Base-by-base conservation (phyloP, 2,797 vertebrate genomes). In the Coracias cyanogaster region DNA sequence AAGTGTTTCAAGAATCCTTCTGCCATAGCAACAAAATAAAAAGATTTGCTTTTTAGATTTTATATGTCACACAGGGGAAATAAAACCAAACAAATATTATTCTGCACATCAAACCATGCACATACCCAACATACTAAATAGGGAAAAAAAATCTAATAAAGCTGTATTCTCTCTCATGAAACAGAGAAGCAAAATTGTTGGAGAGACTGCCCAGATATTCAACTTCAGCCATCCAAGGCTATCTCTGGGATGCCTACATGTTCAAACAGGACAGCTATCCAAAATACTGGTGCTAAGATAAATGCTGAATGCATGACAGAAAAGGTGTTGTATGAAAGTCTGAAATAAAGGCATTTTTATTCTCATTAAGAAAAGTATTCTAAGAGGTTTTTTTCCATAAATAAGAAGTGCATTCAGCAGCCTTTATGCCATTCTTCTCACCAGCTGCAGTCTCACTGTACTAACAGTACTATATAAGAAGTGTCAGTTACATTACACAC, bases 11-110 rank as follows among this genome's bases (percentile, higher is more conserved):
- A 92, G 93, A 96, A 89, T 88, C 57, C 84, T 95, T 79, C 85
- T 93, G 86, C 92, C 90, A 82, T 85, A 93, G 80, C 60, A 97
- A 96, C 83, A 77, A 80, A 94, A 94, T 93, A 66, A 94, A 90
- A 94, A 89, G 51, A 72, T 82, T 89, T 87, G 64, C 76, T 96
- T 96, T 95, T 96, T 96, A 94, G 76, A 80, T 96, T 96, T 97
- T 95, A 96, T 96, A 82, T 84, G 93, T 85, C 95, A 96, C 92
- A 91, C 73, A 82, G 86, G 96, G 78, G 76, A 93, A 96, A 96
- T 96, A 96, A 96, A 97, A 61, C 92, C 80, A 95, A 95, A 80
- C 83, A 94, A 94, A 94, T 94, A 91, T 77, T 84, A 86, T 15
- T 4, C 80, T 90, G 62, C 77, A 93, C 91, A 94, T 96, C 93